Conservation (phyloP, 64 coral and sea anemone genomes). For the Stichodactyla helianthus region DNA sequence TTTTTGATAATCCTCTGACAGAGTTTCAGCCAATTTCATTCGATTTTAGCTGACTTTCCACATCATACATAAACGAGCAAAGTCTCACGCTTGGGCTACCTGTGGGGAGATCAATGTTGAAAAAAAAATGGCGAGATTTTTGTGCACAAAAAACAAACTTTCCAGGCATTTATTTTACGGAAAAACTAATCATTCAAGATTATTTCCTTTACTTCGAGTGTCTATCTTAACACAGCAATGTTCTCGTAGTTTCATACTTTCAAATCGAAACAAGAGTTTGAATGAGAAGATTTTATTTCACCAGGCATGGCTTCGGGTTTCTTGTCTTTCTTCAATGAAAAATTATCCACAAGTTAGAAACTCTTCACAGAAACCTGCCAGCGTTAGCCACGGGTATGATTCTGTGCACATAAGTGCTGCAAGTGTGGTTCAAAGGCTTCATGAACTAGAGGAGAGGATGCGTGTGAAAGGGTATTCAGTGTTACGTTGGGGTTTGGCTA, state of each 20-base stretch:
- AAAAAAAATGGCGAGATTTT: background rate
- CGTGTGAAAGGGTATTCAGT: conserved; percentile 73
- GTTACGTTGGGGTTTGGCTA: conserved; percentile 73
- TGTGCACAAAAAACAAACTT: background rate
- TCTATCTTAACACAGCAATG: background rate
- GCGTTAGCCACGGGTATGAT: background rate
- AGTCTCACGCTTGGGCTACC: too few species aligned
- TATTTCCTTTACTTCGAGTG: background rate
- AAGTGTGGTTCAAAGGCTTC: conserved; percentile 62
- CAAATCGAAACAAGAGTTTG: background rate
- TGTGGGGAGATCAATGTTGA: too few species aligned
- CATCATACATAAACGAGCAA: too few species aligned
- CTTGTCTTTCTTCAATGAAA: background rate
- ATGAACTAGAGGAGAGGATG: conserved; percentile 79
- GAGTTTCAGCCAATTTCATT: too few species aligned
- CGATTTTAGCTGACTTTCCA: too few species aligned
- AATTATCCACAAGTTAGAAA: background rate
- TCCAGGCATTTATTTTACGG: background rate
- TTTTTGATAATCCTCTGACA: too few species aligned
- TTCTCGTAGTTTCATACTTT: background rate
- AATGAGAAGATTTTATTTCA: background rate
- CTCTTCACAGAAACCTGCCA: background rate
- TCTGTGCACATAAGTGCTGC: background rate
- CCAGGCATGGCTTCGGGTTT: background rate
- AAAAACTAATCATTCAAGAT: background rate